A percentile compares a stretch with the other conserved stretches of the same genome.
Evolutionary conservation across 2,797 vertebrate species (phyloP).

Genomic region (Emydoidea blandingii): DNA sequence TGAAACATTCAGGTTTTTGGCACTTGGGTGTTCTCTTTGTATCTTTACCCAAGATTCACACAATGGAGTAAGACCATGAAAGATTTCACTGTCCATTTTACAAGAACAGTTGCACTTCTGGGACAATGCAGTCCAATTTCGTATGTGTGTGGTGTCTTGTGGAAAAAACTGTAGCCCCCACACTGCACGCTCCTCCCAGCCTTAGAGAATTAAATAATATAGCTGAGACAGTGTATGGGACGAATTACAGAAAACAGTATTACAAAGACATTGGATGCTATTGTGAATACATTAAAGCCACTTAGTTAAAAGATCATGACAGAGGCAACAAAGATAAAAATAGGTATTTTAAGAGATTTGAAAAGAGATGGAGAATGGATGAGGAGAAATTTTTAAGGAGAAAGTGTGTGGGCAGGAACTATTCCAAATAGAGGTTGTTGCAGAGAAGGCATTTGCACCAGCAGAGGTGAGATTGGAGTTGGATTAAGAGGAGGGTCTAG

Average conservation of each 20-base stretch:
- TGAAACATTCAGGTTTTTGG: not conserved
- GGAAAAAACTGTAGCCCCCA: constrained; percentile 15
- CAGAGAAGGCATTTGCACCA: accelerated
- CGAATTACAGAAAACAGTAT: not conserved
- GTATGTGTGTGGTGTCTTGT: constrained; percentile 21
- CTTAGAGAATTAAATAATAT: constrained; percentile 35
- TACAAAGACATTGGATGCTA: not conserved
- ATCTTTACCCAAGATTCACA: not conserved
- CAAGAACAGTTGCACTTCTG: constrained; percentile 46
- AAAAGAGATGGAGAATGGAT: not conserved
- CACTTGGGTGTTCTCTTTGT: not conserved
- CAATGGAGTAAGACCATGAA: not conserved
- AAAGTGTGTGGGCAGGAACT: not conserved
- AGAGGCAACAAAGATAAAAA: not conserved
- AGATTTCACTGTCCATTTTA: not conserved
- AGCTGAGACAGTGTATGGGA: not conserved
- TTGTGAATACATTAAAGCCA: not conserved
- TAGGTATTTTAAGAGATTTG: not conserved
- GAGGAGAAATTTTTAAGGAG: not conserved
- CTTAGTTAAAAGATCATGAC: no score
- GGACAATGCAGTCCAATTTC: constrained; percentile 15
- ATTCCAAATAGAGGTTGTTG: accelerated
- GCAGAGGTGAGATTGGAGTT: no score
- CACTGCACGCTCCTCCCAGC: not conserved
- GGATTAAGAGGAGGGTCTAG: not conserved